Evolutionary conservation across 2,797 vertebrate genomes (phyloP).

Genomic region (Rhyacichthys aspro): DNA sequence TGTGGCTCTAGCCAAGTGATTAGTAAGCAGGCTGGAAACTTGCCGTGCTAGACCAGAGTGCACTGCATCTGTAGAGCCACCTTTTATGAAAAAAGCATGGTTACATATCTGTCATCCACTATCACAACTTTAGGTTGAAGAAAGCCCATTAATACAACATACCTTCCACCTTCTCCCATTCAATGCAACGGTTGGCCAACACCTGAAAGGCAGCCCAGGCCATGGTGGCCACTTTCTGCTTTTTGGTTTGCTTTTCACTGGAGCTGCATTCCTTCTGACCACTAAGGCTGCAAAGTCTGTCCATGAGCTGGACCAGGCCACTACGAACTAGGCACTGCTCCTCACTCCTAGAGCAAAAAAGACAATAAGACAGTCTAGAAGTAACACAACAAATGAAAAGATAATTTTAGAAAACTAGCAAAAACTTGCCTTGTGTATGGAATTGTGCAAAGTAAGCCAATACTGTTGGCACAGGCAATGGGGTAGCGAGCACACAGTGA

Average conservation of each 20-base stretch:
- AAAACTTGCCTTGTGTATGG: conserved; percentile 92
- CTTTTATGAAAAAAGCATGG: conserved; percentile 62
- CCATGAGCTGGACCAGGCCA: conserved; percentile 97
- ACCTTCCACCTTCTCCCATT: conserved; percentile 99
- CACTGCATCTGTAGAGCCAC: conserved; percentile 95
- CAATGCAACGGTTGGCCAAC: conserved; percentile 96
- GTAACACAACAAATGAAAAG: background rate
- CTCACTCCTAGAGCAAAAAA: conserved; percentile 86
- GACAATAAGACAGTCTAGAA: conserved; percentile 10
- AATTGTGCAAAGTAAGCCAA: conserved; percentile 95
- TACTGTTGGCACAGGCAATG: conserved; percentile 98
- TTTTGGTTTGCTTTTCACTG: conserved; percentile 96
- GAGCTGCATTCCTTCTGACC: conserved; percentile 94
- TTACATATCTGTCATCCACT: background rate
- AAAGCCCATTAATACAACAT: conserved; percentile 13
- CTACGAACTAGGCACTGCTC: conserved; percentile 98
- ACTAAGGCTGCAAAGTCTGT: conserved; percentile 93
- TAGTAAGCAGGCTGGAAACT: conserved; percentile 96
- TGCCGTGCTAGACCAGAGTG: conserved; percentile 97
- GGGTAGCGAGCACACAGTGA: conserved; percentile 96
- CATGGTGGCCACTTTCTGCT: conserved; percentile 98
- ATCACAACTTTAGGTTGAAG: too few species aligned
- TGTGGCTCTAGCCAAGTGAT: conserved; percentile 95
- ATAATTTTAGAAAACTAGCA: background rate
- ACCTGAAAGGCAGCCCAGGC: conserved; percentile 99